phyloP scores from a whole-genome alignment of 1,140 invertebrate genomes.

The Drosophila neocordata region DNA sequence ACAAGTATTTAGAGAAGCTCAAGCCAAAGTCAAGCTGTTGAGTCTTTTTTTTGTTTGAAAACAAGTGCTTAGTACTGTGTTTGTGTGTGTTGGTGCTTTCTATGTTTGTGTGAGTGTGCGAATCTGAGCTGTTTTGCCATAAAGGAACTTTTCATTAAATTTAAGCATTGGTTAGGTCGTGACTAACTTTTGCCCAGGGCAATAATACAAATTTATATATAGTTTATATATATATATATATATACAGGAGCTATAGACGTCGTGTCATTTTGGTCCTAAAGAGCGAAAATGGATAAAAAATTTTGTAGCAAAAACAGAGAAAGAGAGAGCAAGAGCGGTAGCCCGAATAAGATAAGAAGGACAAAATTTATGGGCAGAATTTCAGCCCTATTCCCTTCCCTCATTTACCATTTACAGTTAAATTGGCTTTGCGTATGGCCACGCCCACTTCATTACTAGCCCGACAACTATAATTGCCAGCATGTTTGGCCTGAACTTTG shows the following conservation, averaged over 20 bases:
- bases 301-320: slow-evolving; percentile 19
- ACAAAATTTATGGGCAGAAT: slow-evolving; percentile 21
- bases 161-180: slow-evolving; percentile 48
- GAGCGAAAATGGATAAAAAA: slow-evolving; percentile 47
- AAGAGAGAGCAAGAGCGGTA: slow-evolving; percentile 25
- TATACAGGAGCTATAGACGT: slow-evolving; percentile 49
- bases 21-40: slow-evolving; percentile 53
- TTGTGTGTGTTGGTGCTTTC: slow-evolving; percentile 23
- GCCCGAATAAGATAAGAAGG: slow-evolving; percentile 16
- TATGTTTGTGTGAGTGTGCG: slow-evolving; percentile 21
- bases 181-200: slow-evolving; percentile 46
- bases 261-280: slow-evolving; percentile 44
- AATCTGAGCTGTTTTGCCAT: slow-evolving; percentile 67
- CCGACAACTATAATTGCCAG: slow-evolving; percentile 91
- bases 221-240: slow-evolving; percentile 12
- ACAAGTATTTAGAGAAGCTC: slow-evolving; percentile 9
- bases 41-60: slow-evolving; percentile 23
- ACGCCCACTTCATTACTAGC: slow-evolving; percentile 89
- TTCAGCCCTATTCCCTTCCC: slow-evolving; percentile 10
- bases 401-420: slow-evolving; percentile 88
- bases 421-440: slow-evolving; percentile 86
- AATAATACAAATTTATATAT: slow-evolving; percentile 5
- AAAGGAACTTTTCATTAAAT: slow-evolving; percentile 11
- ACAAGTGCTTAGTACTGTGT: slow-evolving; percentile 31
- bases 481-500: slow-evolving; percentile 86